Base-by-base conservation (phyloP, 2,113 vertebrate genomes). In the Planiliza haematocheilus region DNA sequence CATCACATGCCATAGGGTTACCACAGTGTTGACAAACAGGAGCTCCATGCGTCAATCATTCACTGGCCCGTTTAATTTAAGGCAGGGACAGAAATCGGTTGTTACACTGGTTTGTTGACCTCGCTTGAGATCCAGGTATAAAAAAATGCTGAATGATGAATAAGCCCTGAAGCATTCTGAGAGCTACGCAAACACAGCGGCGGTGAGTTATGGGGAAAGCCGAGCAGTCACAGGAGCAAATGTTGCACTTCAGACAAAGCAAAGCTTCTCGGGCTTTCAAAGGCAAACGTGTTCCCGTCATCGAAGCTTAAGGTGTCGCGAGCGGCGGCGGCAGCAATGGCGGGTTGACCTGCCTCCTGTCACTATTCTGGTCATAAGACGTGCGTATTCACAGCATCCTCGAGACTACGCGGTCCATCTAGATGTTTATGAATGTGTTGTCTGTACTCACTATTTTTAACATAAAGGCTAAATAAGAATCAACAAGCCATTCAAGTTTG, bases 221-320 rank as follows among this genome's bases (percentile, higher is more conserved):
- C 10, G 58, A 65, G 70, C 7, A n/a, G 69, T 72, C 45, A 38
- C 67, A 83, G 70, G n/a, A 48, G 75, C 55, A 36, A 57, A 71
- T 49, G 20, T 55, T 49, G 39, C 37, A 42, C 30, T 41, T 39
- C 0, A 52, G 56, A 68, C 46, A 66, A 68, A 58, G 38, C 12
- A 2, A 68, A 62, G 67, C 41, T 20, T 24, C 43, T 13, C 12
- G 16, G n/a, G n/a, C 3, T 45, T 10, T 18, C 1, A 66, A 57
- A 41, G 41, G 14, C 30, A 62, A 86, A 81, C 63, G 37, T 79
- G 64, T 77, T 79, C 46, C 41, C 13, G 36, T 51, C n/a, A 57
- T 41, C 12, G 12, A 50, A 59, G 12, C 13, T 3, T 1, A n/a
- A 20, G 36, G 34, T 10, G 49, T 9, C 41, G 49, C 4, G n/a